Percentiles rank a stretch among this genome's conserved stretches.
Evolutionary conservation across 2,888 invertebrate genomes (phyloP).

Genomic region (Creontiades dilutus): DNA sequence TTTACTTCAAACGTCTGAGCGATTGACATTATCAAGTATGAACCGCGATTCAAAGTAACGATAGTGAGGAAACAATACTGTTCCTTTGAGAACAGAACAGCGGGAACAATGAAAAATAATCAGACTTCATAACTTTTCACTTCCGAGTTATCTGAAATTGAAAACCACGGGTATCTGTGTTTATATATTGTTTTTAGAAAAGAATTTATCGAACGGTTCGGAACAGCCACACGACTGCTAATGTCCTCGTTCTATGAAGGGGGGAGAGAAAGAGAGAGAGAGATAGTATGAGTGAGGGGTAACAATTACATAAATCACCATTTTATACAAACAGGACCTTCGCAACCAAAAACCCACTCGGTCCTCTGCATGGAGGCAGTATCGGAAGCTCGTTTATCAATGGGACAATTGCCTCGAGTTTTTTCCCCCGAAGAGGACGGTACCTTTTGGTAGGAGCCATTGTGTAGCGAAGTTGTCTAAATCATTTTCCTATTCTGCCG

Average conservation of each 20-base stretch:
- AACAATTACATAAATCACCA: slow-evolving; percentile 39
- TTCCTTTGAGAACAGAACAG: too few relatives aligned
- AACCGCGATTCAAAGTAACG: too few relatives aligned
- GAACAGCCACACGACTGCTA: slow-evolving; percentile 8
- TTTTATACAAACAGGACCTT: slow-evolving; percentile 36
- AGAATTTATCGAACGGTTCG: slow-evolving; percentile 20
- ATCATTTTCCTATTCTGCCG: neutral
- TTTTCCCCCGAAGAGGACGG: neutral
- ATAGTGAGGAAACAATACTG: too few relatives aligned
- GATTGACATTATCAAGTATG: too few relatives aligned
- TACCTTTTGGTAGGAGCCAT: slow-evolving; percentile 28
- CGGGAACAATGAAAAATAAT: too few relatives aligned
- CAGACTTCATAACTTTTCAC: neutral
- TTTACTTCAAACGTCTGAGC: too few relatives aligned
- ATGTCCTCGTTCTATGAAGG: slow-evolving; percentile 25
- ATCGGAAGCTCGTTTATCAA: slow-evolving; percentile 42
- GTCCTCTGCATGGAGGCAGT: slow-evolving; percentile 8
- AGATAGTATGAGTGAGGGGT: neutral
- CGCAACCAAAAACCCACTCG: slow-evolving; percentile 31
- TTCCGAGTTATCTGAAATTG: slow-evolving; percentile 24
- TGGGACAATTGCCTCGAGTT: slow-evolving; percentile 39
- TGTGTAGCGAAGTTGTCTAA: slow-evolving; percentile 27
- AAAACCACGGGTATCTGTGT: slow-evolving; percentile 19
- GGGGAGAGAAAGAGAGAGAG: too few relatives aligned
- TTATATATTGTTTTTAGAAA: slow-evolving; percentile 2